Percentiles rank a stretch among this genome's conserved stretches.
These are phyloP conservation scores for Lasioglossum lativentre DNA, from an alignment of 2,888 invertebrate genomes.

Conservation along the genomic window DNA sequence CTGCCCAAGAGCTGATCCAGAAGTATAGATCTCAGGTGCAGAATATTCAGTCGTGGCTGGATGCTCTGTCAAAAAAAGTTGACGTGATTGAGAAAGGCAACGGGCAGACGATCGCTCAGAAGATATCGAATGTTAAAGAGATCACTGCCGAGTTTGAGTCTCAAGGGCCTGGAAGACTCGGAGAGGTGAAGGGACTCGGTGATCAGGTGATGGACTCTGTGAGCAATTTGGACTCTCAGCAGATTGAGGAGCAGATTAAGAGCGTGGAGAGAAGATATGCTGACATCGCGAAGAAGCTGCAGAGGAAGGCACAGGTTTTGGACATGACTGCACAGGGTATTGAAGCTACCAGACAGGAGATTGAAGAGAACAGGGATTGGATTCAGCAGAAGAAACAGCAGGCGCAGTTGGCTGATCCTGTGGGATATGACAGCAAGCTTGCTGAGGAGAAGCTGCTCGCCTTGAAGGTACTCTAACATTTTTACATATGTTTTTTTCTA, in stretches of 20 bases:
- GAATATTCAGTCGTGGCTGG: constrained; percentile 93
- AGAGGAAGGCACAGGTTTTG: constrained; percentile 93
- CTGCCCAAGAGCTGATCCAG: constrained; percentile 91
- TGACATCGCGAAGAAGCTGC: constrained; percentile 93
- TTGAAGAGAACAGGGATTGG: constrained; percentile 92
- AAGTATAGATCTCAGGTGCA: constrained; percentile 91
- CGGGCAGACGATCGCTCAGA: constrained; percentile 92
- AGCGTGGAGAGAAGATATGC: constrained; percentile 93
- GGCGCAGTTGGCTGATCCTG: constrained; percentile 88
- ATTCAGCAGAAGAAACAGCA: constrained; percentile 90
- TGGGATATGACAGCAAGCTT: constrained; percentile 92
- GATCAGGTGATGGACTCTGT: constrained; percentile 91
- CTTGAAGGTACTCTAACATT: constrained; percentile 85
- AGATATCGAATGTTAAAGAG: constrained; percentile 90
- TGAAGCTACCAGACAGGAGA: constrained; percentile 92
- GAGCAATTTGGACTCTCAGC: constrained; percentile 95
- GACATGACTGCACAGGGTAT: constrained; percentile 94
- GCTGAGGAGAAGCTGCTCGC: constrained; percentile 91
- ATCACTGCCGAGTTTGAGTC: constrained; percentile 91
- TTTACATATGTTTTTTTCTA: not conserved
- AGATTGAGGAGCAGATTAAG: constrained; percentile 95
- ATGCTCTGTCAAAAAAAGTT: constrained; percentile 91
- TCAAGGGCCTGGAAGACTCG: constrained; percentile 89
- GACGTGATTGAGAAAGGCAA: constrained; percentile 94
- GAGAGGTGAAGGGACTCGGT: constrained; percentile 89